Evolutionary conservation across 2,888 invertebrate species (phyloP).

Genomic region (Parthenolecanium corni): DNA sequence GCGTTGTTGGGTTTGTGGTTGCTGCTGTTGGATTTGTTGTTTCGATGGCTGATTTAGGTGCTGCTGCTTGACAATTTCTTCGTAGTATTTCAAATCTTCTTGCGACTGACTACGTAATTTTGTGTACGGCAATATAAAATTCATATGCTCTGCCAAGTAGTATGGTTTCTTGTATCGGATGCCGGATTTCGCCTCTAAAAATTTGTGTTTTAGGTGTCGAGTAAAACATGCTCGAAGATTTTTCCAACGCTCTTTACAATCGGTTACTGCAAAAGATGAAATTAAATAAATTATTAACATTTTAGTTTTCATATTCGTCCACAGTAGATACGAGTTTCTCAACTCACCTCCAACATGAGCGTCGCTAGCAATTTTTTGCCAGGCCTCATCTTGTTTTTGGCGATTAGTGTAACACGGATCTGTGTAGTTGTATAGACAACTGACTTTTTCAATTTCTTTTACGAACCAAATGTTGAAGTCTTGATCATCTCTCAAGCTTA

Average conservation of each 20-base stretch:
- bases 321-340: too few relatives aligned
- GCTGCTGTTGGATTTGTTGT: too few relatives aligned
- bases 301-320: neutral
- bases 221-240: constrained; percentile 13
- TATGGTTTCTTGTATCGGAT: constrained; percentile 1
- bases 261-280: neutral
- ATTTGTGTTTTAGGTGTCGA: constrained; percentile 4
- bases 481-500: constrained; percentile 30
- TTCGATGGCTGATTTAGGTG: too few relatives aligned
- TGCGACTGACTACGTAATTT: neutral
- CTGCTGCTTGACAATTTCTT: too few relatives aligned
- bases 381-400: constrained; percentile 29
- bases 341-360: constrained; percentile 27
- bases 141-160: constrained; percentile 9
- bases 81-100: constrained; percentile 3
- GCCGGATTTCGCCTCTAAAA: neutral
- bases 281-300: neutral
- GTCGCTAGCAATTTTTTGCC: constrained; percentile 25
- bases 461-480: constrained; percentile 31
- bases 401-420: constrained; percentile 28
- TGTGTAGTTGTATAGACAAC: constrained; percentile 29
- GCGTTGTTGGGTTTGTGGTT: too few relatives aligned
- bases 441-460: constrained; percentile 27
- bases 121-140: constrained; percentile 9
- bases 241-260: constrained; percentile 19